Percentiles rank a stretch among this genome's conserved stretches.
These are phyloP conservation scores for Anoplius nigerrimus DNA, from an alignment of 2,888 invertebrate species.

Conservation along the genomic window DNA sequence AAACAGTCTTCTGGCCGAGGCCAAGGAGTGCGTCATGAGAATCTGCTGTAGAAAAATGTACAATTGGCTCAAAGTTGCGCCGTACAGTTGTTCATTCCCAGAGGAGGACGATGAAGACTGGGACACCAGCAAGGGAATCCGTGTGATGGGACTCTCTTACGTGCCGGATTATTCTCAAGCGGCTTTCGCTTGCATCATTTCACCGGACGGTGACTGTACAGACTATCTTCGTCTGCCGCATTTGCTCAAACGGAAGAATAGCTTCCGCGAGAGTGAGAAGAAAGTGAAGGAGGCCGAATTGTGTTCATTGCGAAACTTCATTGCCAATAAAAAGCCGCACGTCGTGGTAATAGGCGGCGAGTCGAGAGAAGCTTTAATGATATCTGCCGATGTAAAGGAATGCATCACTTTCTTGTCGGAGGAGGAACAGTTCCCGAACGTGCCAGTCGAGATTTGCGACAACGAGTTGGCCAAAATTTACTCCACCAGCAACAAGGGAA, in stretches of 20 bases:
- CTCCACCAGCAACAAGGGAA: constrained; percentile 91
- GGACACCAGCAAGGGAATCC: constrained; percentile 88
- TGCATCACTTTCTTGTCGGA: constrained; percentile 85
- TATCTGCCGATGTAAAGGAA: constrained; percentile 86
- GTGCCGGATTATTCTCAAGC: constrained; percentile 89
- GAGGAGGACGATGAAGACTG: constrained; percentile 95
- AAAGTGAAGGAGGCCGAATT: constrained; percentile 82
- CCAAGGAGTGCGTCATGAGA: constrained; percentile 89
- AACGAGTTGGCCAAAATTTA: constrained; percentile 96
- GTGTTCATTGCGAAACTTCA: constrained; percentile 85
- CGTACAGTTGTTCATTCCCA: constrained; percentile 83
- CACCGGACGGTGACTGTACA: constrained; percentile 92
- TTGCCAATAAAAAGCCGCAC: constrained; percentile 93
- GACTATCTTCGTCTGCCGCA: constrained; percentile 93
- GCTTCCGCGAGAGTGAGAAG: constrained; percentile 82
- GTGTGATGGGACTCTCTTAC: constrained; percentile 92
- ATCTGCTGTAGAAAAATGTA: constrained; percentile 91
- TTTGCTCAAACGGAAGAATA: constrained; percentile 88
- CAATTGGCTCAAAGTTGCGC: constrained; percentile 93
- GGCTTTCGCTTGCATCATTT: constrained; percentile 91
- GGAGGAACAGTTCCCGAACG: constrained; percentile 90
- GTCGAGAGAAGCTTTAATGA: constrained; percentile 89
- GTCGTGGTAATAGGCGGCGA: constrained; percentile 94
- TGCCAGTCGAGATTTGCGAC: constrained; percentile 94
- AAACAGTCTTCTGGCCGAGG: constrained; percentile 86